Conservation (phyloP, 2,797 vertebrate species). For the Pampus argenteus region DNA sequence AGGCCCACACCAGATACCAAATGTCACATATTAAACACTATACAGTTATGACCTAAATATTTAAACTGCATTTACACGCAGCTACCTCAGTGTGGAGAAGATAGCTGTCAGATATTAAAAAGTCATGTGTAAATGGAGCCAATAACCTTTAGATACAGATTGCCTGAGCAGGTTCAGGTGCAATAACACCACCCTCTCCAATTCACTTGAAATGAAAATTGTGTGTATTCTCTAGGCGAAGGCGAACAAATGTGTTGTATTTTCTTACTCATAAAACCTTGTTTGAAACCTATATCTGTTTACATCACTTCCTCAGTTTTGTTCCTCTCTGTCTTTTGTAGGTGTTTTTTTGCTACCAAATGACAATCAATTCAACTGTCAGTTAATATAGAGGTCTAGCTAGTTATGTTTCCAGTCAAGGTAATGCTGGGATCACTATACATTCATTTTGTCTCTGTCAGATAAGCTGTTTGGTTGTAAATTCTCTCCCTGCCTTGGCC, state of each 20-base stretch:
- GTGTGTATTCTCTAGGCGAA: no score
- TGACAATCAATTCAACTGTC: not conserved
- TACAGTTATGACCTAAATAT: not conserved
- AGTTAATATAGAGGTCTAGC: not conserved
- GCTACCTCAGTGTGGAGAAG: not conserved
- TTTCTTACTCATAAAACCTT: not conserved
- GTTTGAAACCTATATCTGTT: no score
- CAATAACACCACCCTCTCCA: no score
- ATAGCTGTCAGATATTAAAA: not conserved
- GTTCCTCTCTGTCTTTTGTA: no score
- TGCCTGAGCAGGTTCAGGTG: no score
- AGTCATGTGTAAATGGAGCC: no score
- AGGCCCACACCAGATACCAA: conserved; percentile 19
- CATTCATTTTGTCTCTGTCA: not conserved
- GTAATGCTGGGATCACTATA: not conserved
- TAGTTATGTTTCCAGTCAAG: not conserved
- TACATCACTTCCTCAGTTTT: no score
- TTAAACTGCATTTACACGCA: not conserved
- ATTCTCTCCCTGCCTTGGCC: not conserved
- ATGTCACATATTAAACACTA: conserved; percentile 12
- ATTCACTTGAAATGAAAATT: no score
- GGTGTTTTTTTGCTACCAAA: not conserved
- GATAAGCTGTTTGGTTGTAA: not conserved
- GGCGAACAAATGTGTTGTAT: not conserved
- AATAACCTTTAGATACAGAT: no score